These are phyloP conservation scores for Gastracanthus pulcherrimus DNA, from an alignment of 2,888 invertebrate genomes.

Conservation along the genomic window DNA sequence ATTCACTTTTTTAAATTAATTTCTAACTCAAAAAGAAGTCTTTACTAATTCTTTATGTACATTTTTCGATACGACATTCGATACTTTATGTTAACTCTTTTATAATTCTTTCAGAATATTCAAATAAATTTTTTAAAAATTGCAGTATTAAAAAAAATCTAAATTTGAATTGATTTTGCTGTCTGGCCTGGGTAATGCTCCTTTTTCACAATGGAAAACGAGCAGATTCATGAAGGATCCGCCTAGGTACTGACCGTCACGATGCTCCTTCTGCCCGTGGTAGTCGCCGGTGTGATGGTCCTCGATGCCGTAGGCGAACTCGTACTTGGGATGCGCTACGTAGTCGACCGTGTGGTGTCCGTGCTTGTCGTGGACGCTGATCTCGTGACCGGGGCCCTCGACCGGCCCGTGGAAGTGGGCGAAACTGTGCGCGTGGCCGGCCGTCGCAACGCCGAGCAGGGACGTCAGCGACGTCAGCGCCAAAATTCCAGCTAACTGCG, in stretches of 20 bases:
- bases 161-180: too few relatives aligned
- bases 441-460: conserved; percentile 64
- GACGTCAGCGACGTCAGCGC: conserved; percentile 65
- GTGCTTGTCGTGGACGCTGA: conserved; percentile 68
- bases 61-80: too few relatives aligned
- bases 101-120: too few relatives aligned
- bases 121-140: too few relatives aligned
- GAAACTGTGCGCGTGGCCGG: conserved; percentile 75
- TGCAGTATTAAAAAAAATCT: too few relatives aligned
- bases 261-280: conserved; percentile 74
- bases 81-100: too few relatives aligned
- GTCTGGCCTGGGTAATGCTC: too few relatives aligned
- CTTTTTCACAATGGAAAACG: too few relatives aligned
- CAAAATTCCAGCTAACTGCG: conserved; percentile 64
- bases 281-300: conserved; percentile 74
- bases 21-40: too few relatives aligned
- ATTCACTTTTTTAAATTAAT: too few relatives aligned
- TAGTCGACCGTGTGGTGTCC: conserved; percentile 69
- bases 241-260: conserved; percentile 73
- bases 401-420: conserved; percentile 74
- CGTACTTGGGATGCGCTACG: conserved; percentile 71
- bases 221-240: too few relatives aligned
- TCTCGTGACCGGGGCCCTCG: conserved; percentile 70
- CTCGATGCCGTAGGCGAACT: conserved; percentile 70
- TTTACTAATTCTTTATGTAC: too few relatives aligned